Base-by-base conservation (phyloP, 2,888 invertebrate genomes). In the Caenorhabditis japonica region DNA sequence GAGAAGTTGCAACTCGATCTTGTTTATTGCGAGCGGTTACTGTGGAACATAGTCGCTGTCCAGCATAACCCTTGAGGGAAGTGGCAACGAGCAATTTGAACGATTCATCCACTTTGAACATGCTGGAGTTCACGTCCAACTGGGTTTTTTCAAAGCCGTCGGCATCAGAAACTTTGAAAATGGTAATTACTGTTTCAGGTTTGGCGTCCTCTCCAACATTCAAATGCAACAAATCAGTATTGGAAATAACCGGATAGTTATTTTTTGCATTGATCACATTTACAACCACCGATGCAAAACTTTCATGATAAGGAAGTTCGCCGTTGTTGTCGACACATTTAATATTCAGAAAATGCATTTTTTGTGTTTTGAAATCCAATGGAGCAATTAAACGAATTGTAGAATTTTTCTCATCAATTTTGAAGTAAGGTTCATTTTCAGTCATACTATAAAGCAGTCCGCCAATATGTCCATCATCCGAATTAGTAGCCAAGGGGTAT, bases 401-500 rank as follows among this genome's bases (percentile, higher is more conserved):
- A 3, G 76, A 76, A 33, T 66, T 71, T 12, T 66, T 71, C 27
- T 61, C 58, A 58, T 76, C 69, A 13, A 76, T 78, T 21, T 53
- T 51, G 39, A 78, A 78, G 27, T 53, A 66, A 33, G 74, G 74
- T 13, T 76, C 71, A 30, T 68, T 74, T 4, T 75, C 79, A 19
- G 74, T 75, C 52, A 79, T 69, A 33, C 56, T 72, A 53, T 73
- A 79, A 19, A 56, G 51, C 27, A 79, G 47, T 25, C 17, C 13
- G 0, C 53, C 61, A 38, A 71, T 72, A 10, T 60, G 64, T 8
- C 69, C 71, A 25, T 43, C 49, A 39, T 79, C 79, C 15, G 27
- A 58, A 44, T 77, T 77, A 7, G 64, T 72, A 1, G 80, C 80
- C 66, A 80, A 60, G 3, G 80, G 80, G 41, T 80, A 80, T 60